Base-by-base conservation (phyloP, 2,888 invertebrate genomes). In the Chrysomela aeneicollis region DNA sequence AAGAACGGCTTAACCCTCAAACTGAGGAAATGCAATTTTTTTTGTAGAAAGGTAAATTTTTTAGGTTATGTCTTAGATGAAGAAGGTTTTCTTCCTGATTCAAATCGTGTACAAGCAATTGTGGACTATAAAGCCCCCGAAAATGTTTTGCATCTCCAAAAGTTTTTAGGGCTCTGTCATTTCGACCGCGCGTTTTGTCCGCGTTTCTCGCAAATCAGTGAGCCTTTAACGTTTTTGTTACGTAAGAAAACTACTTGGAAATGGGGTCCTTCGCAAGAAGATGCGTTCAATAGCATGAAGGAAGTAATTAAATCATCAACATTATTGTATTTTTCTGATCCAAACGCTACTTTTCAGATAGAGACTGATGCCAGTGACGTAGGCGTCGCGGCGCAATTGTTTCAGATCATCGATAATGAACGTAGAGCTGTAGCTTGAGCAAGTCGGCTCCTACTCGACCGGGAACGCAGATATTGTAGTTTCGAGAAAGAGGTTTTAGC, bases 401-500 rank as follows among this genome's bases (percentile, higher is more conserved):
- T 21, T 21, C 50, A 50, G 5, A 22, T 19, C 21, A 50, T 21
- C 12, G 50, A 21, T 35, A 10, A 10, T 35, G 32, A 35, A 9
- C 47, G 47, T 6, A 47, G 15, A 47, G 47, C 17, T 5, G 47
- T 47, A 5, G 17, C 47, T 47, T 47, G 47, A 17, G 47, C 47
- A 19, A 47, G 47, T 47, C 35, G 59, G 10, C 53, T 52, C 2
- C 52, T 73, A 12, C 18, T 50, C 12, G 55, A 54, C 3, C 52
- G 69, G 6, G 70, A 73, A 50, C 37, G 32, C 1, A 35, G 58
- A 5, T 64, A 64, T 52, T 26, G 51, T 17, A 42, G 47, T 0
- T 49, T 32, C 18, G 64, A 37, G 73, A 77, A 32, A 37, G 74
- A 77, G 30, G 58, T 77, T 6, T 71, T 72, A 9, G 73, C 74